Conservation (phyloP, 2,888 invertebrate species). For the Lepetodrilus schrolli region DNA sequence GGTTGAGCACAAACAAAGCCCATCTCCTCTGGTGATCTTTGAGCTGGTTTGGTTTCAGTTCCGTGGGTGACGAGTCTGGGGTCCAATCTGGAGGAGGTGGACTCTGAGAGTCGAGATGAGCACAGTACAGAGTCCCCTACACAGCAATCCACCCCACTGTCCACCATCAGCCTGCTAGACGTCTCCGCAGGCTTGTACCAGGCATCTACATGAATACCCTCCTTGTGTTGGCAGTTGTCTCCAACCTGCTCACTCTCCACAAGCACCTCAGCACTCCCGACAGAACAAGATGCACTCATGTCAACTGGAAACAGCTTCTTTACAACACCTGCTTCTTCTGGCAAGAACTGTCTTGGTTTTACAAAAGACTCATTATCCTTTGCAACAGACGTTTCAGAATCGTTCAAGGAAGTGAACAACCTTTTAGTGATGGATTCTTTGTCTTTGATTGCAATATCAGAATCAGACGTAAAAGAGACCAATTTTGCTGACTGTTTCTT, state of each 20-base stretch:
- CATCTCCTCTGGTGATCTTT: neutral
- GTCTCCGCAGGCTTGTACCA: neutral
- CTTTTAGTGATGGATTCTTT: neutral
- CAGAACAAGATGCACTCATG: neutral
- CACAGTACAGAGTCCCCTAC: neutral
- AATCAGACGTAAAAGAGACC: neutral
- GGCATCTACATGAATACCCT: neutral
- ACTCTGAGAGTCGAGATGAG: neutral
- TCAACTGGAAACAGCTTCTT: neutral
- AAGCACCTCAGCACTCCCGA: neutral
- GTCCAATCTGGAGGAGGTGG: neutral
- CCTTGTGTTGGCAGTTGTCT: neutral
- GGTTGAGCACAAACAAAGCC: neutral
- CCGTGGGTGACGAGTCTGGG: neutral
- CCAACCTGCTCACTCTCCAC: neutral
- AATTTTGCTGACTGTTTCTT: too few species aligned
- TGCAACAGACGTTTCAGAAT: neutral
- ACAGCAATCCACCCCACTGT: slow-evolving; percentile 27
- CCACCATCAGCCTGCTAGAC: neutral
- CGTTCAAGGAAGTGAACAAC: neutral
- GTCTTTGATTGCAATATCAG: neutral
- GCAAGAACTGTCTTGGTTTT: too few species aligned
- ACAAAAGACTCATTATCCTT: too few species aligned
- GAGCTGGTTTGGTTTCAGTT: neutral
- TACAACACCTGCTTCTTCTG: neutral